phyloP scores from a whole-genome alignment of 2,113 vertebrate species.

The Hepsetus odoe region DNA sequence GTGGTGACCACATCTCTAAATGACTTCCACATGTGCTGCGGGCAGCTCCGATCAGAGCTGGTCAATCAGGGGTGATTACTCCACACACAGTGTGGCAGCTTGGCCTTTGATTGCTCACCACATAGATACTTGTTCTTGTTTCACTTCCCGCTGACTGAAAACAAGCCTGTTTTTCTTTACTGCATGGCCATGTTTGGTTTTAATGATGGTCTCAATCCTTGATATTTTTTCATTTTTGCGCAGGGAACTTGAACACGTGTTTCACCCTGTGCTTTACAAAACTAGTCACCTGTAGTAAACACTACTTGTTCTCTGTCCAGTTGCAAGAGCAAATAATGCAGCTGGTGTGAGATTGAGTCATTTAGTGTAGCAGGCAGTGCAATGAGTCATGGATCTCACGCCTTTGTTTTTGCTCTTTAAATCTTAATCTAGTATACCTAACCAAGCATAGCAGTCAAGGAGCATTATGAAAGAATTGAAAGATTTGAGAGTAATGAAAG shows the following conservation, averaged over 20 bases:
- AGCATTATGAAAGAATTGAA: no score
- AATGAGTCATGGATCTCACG: neutral
- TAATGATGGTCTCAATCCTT: neutral
- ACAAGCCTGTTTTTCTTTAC: constrained; percentile 25
- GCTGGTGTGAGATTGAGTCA: neutral
- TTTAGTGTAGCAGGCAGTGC: neutral
- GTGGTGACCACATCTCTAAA: constrained; percentile 16
- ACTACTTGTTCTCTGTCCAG: neutral
- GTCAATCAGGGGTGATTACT: constrained; percentile 23
- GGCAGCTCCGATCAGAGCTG: constrained; percentile 28
- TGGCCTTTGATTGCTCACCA: constrained; percentile 23
- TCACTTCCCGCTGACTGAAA: constrained; percentile 18
- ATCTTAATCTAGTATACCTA: no score
- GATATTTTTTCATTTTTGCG: constrained; percentile 2
- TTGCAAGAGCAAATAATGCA: neutral
- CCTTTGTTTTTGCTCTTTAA: no score
- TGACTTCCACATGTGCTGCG: constrained; percentile 43
- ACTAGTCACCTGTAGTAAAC: constrained; percentile 22
- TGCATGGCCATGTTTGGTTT: neutral
- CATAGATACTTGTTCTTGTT: constrained; percentile 31
- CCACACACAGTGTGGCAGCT: neutral
- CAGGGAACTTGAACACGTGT: constrained; percentile 2
- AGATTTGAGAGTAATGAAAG: no score
- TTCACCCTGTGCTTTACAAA: constrained; percentile 3
- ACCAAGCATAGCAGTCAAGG: neutral